Base-by-base conservation (phyloP, 2,113 vertebrate genomes). In the Corythaixoides concolor region DNA sequence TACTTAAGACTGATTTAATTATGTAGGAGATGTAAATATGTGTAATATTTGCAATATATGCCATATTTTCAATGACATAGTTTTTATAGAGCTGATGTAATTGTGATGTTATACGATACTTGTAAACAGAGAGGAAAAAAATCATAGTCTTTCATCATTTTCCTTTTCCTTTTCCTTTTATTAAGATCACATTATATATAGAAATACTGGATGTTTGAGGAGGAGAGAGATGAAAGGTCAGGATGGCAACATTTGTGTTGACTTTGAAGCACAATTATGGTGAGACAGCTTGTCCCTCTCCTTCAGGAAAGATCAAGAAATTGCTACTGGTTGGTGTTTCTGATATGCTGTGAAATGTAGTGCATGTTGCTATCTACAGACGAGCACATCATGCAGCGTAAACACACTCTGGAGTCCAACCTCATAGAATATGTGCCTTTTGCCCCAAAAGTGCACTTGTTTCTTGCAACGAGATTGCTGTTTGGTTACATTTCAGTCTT, bases 1-100 rank as follows among this genome's bases (percentile, higher is more conserved):
- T 64, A 84, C 50, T 89, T 79, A 92, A 72, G 52, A 94, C 27
- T 87, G 33, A 64, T 90, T 93, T 96, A 91, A 95, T 68, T 35
- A 93, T 39, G 69, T 75, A 95, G 66, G 70, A 82, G 70, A 66
- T 89, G 53, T 52, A 93, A 95, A 63, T 66, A 85, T 11, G n/a
- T 63, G 12, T 53, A 95, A 64, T 91, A 85, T 96, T 97, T 94
- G 80, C 79, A 84, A 67, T 16, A 35, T 45, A 0, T 37, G 19
- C 53, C 49, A 26, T 35, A 37, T 56, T 88, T 90, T 67, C 92
- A 95, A 88, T 73, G n/a, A 75, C n/a, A 89, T 47, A 6, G 8
- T 27, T 97, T 95, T 87, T 59, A 72, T 50, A 37, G 70, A 73
- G 56, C 59, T 75, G 70, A 88, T 94, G 88, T 69, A 86, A 93